A percentile compares a stretch with the other conserved stretches of the same genome.
Evolutionary conservation across 2,113 vertebrate genomes (phyloP).

Genomic region (Eulemur rufifrons): DNA sequence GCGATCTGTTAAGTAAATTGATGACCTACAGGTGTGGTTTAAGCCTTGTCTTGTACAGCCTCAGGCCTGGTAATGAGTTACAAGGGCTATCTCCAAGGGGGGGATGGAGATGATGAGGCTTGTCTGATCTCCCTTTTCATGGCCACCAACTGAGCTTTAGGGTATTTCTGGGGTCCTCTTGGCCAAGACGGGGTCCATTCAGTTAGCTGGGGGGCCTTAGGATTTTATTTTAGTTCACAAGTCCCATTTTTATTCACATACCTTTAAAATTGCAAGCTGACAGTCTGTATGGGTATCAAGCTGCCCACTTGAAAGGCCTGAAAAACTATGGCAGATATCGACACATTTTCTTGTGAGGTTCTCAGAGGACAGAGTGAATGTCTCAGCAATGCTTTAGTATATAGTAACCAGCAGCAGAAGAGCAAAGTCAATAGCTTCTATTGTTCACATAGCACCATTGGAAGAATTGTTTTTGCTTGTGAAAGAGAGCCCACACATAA

Average conservation of each 20-base stretch:
- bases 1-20: too few species aligned
- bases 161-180: too few species aligned
- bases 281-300: conserved; percentile 52
- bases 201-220: too few species aligned
- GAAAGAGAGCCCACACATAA: conserved; percentile 42
- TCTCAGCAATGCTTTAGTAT: conserved; percentile 54
- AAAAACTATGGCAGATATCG: conserved; percentile 71
- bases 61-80: too few species aligned
- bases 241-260: conserved; percentile 19
- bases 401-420: conserved; percentile 58
- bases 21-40: too few species aligned
- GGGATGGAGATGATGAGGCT: too few species aligned
- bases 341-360: conserved; percentile 62
- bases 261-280: background rate
- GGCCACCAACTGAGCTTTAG: too few species aligned
- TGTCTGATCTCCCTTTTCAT: too few species aligned
- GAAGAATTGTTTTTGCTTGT: conserved; percentile 74
- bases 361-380: conserved; percentile 68
- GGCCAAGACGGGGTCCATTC: too few species aligned
- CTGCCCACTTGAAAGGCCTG: conserved; percentile 66
- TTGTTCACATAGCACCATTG: conserved; percentile 74
- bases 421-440: conserved; percentile 73
- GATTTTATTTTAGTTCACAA: too few species aligned
- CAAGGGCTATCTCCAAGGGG: too few species aligned
- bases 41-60: too few species aligned